phyloP scores from a whole-genome alignment of 2,797 vertebrate species.

The Pangasius larnaudii region DNA sequence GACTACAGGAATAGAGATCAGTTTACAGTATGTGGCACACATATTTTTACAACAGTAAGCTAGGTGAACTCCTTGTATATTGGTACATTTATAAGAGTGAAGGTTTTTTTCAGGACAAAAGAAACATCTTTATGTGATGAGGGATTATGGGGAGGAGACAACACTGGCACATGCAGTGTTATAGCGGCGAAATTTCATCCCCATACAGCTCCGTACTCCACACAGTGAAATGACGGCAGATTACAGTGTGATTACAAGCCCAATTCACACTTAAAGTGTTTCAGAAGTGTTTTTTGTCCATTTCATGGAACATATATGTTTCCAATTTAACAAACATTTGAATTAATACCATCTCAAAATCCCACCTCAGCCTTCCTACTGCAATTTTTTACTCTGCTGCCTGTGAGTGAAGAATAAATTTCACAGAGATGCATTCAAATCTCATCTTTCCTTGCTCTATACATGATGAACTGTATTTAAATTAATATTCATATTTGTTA shows the following conservation, averaged over 20 bases:
- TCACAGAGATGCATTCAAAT: background rate
- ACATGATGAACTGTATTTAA: background rate
- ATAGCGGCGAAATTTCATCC: background rate
- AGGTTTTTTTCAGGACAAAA: conserved; percentile 4
- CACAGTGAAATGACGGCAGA: background rate
- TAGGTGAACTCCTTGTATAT: background rate
- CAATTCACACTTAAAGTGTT: background rate
- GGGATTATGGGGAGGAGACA: background rate
- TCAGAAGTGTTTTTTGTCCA: background rate
- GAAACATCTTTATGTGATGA: background rate
- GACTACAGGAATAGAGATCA: background rate
- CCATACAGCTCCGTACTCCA: background rate
- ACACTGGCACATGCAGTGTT: background rate
- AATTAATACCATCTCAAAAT: background rate
- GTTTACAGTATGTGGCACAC: background rate
- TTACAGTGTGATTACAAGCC: background rate
- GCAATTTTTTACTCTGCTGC: background rate
- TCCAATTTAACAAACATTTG: background rate
- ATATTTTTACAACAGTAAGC: background rate
- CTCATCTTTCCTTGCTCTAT: background rate
- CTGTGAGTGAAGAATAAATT: background rate
- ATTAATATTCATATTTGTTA: background rate
- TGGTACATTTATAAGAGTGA: background rate
- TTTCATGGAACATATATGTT: background rate
- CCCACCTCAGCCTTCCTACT: background rate